Base-by-base conservation (phyloP, 2,888 invertebrate species). In the Hofmannophila pseudospretella region DNA sequence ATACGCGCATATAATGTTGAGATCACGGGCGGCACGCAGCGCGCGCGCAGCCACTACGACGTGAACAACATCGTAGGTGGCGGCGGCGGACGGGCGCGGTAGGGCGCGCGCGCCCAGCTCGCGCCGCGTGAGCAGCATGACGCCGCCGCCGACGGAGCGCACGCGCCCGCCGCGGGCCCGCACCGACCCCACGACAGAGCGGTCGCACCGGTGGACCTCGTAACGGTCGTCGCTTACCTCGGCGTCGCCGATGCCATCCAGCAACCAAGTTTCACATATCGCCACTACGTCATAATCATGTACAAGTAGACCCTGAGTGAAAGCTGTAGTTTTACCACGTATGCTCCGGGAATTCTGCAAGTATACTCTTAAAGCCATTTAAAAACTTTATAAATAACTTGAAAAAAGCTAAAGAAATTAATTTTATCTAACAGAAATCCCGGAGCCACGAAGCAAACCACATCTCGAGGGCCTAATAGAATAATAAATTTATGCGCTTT, bases 1-100 rank as follows among this genome's bases (percentile, higher is more conserved):
- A n/a, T 35, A 35, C 4, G 28, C 22, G 10, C 35, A 35, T 1
- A 35, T 30, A n/a, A 35, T 14, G n/a, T 35, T n/a, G 1, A 35
- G 10, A 23, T 35, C 14, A 4, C 35, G 29, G 8, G 8, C 1
- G 2, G 29, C 10, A 3, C 30, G 23, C 7, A 35, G 22, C n/a
- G 29, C 22, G 1, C 13, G 9, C 5, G 35, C 35, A 1, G 8
- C 10, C 8, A 35, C 11, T 1, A 2, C 4, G 1, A 34, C 20
- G 10, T 34, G 34, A 1, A 34, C 11, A 1, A 19, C 3, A 2
- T 34, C 20, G 19, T 28, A 28, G 2, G 20, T 19, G 2, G 20
- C 19, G 2, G 22, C 12, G 22, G 28, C 19, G 3, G 2, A 1
- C 4, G 20, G 25, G 10, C 2, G 1, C 1, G 26, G 25, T 3